Conservation (phyloP, 2,113 vertebrate species). For the Ciconia stormi region DNA sequence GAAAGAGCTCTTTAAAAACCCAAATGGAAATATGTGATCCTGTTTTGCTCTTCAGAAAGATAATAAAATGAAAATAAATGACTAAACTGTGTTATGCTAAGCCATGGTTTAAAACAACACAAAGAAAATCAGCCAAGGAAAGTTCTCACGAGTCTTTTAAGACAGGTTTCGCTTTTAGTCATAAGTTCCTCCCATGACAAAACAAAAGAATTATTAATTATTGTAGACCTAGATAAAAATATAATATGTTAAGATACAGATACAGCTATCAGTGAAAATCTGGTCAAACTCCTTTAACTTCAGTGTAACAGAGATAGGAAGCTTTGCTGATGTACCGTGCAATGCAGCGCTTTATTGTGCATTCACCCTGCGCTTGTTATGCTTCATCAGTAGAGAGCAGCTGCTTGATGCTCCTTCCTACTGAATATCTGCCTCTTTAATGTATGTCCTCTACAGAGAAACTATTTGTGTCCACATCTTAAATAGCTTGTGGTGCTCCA, state of each 20-base stretch:
- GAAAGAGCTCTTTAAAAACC: background rate
- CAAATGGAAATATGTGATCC: background rate
- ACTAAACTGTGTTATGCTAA: background rate
- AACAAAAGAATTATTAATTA: background rate
- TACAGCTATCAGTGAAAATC: background rate
- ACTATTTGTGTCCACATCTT: background rate
- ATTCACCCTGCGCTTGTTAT: background rate
- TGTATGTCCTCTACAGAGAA: background rate
- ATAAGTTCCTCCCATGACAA: background rate
- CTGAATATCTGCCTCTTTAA: background rate
- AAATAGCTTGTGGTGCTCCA: background rate
- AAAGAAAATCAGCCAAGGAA: background rate
- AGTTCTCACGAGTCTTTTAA: background rate
- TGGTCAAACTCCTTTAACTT: background rate
- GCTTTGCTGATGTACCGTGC: rapidly evolving
- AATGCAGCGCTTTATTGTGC: background rate
- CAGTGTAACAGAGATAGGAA: background rate
- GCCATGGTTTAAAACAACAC: background rate
- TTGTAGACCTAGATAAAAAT: background rate
- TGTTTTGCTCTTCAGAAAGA: background rate
- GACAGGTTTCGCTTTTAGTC: background rate
- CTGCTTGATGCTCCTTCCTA: background rate
- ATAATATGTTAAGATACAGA: background rate
- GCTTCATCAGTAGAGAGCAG: background rate
- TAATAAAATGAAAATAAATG: background rate